Conservation (phyloP, 2,888 invertebrate species). For the Limnephilus lunatus region DNA sequence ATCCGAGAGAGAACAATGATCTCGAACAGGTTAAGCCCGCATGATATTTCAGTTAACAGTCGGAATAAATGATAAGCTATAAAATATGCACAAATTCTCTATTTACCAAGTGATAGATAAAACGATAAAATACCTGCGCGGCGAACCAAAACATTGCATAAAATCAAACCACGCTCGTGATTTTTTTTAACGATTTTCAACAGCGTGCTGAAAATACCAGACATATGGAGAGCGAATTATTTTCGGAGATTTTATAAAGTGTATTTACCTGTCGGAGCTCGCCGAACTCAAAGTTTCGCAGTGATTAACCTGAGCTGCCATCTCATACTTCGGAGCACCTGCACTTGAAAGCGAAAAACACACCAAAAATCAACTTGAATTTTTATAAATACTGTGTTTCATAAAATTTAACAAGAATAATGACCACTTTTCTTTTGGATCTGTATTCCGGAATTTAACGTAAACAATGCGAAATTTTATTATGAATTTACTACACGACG, state of each 20-base stretch:
- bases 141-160: conserved; percentile 38
- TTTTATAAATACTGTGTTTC: background rate
- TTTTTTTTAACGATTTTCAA: background rate
- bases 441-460: background rate
- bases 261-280: conserved; percentile 91
- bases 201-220: background rate
- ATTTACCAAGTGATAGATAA: background rate
- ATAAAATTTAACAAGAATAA: background rate
- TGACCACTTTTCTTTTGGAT: background rate
- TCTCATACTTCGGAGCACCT: conserved; percentile 48
- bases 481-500: background rate
- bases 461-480: background rate
- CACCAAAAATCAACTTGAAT: background rate
- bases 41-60: conserved; percentile 25
- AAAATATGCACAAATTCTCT: background rate
- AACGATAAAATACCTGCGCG: background rate
- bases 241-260: background rate
- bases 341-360: background rate
- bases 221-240: background rate
- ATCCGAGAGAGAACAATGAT: conserved; percentile 51
- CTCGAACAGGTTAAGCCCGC: conserved; percentile 54
- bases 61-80: background rate
- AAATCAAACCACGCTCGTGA: conserved; percentile 14
- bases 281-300: conserved; percentile 93
- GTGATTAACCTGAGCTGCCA: conserved; percentile 73